Conservation (phyloP, 30 jellyfish, hydroid and myxozoan species). For the Turritopsis dohrnii region DNA sequence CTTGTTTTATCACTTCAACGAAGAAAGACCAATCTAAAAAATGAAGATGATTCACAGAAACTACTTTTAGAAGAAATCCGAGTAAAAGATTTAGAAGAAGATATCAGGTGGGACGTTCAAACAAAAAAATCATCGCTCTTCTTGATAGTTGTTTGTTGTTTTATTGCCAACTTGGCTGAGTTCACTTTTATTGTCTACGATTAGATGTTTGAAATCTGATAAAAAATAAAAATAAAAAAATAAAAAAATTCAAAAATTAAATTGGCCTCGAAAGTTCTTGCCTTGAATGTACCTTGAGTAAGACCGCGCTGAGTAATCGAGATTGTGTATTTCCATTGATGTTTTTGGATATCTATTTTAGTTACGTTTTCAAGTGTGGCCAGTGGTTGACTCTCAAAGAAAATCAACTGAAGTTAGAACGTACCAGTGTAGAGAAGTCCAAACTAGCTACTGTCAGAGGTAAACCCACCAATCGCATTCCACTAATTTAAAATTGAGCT, state of each 20-base stretch:
- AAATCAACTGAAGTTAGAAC: slow-evolving; percentile 51
- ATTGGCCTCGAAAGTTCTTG: too few species aligned
- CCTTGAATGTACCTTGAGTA: too few species aligned
- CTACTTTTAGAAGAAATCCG: slow-evolving; percentile 68
- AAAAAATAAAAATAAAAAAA: too few species aligned
- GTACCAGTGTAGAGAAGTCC: slow-evolving; percentile 61
- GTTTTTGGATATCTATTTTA: slow-evolving; percentile 3
- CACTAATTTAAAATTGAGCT: not conserved
- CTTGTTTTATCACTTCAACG: slow-evolving; percentile 47
- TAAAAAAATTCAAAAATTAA: too few species aligned
- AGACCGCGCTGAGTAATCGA: too few species aligned
- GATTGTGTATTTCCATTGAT: too few species aligned
- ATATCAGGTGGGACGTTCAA: slow-evolving; percentile 44
- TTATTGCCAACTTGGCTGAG: too few species aligned
- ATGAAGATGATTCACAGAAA: slow-evolving; percentile 40
- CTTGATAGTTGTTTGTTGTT: too few species aligned
- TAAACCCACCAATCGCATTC: not conserved
- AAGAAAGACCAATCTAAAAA: slow-evolving; percentile 67
- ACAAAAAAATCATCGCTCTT: too few species aligned
- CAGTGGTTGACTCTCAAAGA: slow-evolving; percentile 65
- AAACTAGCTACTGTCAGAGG: slow-evolving; percentile 70
- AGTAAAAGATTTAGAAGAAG: slow-evolving; percentile 66
- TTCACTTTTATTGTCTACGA: too few species aligned
- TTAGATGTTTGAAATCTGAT: too few species aligned
- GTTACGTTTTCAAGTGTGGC: slow-evolving; percentile 67